phyloP scores from a whole-genome alignment of 2,113 vertebrate species.

The Monarcha castaneiventris region DNA sequence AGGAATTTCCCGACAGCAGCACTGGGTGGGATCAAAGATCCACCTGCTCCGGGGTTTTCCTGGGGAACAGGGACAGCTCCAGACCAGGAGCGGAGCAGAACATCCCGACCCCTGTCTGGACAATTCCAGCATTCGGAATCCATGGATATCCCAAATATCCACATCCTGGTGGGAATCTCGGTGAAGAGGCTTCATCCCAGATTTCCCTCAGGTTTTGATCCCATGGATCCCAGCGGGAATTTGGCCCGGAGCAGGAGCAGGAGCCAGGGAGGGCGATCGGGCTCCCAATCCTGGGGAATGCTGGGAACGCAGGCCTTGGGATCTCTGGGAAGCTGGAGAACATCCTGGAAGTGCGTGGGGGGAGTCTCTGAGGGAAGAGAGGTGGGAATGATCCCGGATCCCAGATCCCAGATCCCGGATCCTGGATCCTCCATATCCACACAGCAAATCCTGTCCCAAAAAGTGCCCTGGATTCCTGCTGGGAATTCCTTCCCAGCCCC shows the following conservation, averaged over 20 bases:
- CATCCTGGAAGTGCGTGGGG: rapidly evolving
- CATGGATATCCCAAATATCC: rapidly evolving
- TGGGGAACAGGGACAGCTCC: not conserved
- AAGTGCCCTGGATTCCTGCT: not conserved
- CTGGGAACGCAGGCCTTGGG: not conserved
- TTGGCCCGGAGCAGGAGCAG: not conserved
- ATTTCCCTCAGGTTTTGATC: not conserved
- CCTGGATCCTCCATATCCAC: rapidly evolving
- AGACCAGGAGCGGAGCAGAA: rapidly evolving
- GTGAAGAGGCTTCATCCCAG: not conserved
- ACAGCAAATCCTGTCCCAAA: rapidly evolving
- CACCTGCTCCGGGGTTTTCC: not conserved
- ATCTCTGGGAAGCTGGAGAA: not conserved
- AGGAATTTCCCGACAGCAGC: not conserved
- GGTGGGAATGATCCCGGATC: not conserved
- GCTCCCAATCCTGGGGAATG: not conserved
- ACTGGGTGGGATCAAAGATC: not conserved
- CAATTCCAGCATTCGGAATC: rapidly evolving
- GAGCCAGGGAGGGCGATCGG: not conserved
- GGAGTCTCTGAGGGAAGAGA: not conserved
- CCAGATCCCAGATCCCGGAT: not conserved
- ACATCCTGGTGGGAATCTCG: rapidly evolving
- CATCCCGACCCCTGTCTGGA: rapidly evolving
- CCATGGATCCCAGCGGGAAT: rapidly evolving
- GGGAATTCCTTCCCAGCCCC: not conserved